Evolutionary conservation across 2,797 vertebrate genomes (phyloP).

Genomic region (Artibeus jamaicensis): DNA sequence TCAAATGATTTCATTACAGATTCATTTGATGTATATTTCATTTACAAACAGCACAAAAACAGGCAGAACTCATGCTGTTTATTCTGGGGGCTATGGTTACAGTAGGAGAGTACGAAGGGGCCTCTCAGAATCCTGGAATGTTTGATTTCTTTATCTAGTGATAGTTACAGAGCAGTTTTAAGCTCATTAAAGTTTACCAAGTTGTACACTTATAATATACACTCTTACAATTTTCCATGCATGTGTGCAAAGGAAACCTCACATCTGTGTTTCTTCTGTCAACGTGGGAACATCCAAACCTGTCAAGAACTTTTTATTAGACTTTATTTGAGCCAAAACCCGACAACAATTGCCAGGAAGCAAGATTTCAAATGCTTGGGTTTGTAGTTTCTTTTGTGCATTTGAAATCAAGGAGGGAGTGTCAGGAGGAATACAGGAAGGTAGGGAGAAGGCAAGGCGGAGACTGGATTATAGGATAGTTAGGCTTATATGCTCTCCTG

Average conservation of each 20-base stretch:
- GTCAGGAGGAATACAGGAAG: neutral
- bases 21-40: neutral
- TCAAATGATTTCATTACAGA: neutral
- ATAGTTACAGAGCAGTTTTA: neutral
- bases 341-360: neutral
- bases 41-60: neutral
- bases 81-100: neutral
- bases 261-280: neutral
- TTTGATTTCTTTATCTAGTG: neutral
- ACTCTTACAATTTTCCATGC: neutral
- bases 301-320: neutral
- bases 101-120: neutral
- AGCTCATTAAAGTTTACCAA: neutral
- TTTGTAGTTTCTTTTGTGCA: neutral
- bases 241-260: neutral
- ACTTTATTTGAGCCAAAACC: neutral
- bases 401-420: neutral
- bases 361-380: neutral
- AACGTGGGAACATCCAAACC: neutral
- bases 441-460: neutral
- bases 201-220: neutral
- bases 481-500: neutral
- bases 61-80: neutral
- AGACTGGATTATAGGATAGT: neutral
- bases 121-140: neutral